Base-by-base conservation (phyloP, 2,888 invertebrate species). In the Pristionchus arcanus region DNA sequence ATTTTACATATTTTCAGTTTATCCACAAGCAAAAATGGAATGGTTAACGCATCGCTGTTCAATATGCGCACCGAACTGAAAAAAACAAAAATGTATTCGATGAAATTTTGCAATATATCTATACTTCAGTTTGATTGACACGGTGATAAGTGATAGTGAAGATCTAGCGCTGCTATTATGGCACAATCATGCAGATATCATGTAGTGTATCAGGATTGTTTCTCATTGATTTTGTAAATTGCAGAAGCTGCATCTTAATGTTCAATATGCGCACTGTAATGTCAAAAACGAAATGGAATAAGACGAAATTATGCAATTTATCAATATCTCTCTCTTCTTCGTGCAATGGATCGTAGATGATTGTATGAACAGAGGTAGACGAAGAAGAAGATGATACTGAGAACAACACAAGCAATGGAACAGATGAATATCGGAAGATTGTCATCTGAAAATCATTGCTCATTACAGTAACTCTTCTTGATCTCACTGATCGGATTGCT, bases 291-390 rank as follows among this genome's bases (percentile, higher is more conserved):
- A 49, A 49, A 7, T 11, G 42, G 42, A 11, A 49, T 49, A 11
- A 49, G 42, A 42, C 42, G 42, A 42, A 42, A 42, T 59, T 59
- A 59, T n/a, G n/a, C n/a, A 59, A 25, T 59, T 66, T 66, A n/a
- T 66, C 28, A 28, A 25, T 66, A 66, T 74, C 42, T 77, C 42
- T 77, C 77, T 21, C 37, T 42, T 42, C 28, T 13, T 71, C 77
- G 16, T 42, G 77, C 77, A 19, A 37, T 77, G 21, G 77, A 28
- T 28, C 77, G 37, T 9, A 77, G 42, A 25, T 77, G 77, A 42
- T 77, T 77, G 42, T 77, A 77, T 1, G 37, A 77, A 42, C 77
- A 77, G 37, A 77, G 77, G 25, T 42, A 77, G n/a, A 77, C 42
- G 42, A 77, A 42, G 77, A 77, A 42, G 42, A 77, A 77, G 37